A percentile compares a stretch with the other conserved stretches of the same genome.
Conservation (phyloP, 2,888 invertebrate species). For the Myathropa florea region DNA sequence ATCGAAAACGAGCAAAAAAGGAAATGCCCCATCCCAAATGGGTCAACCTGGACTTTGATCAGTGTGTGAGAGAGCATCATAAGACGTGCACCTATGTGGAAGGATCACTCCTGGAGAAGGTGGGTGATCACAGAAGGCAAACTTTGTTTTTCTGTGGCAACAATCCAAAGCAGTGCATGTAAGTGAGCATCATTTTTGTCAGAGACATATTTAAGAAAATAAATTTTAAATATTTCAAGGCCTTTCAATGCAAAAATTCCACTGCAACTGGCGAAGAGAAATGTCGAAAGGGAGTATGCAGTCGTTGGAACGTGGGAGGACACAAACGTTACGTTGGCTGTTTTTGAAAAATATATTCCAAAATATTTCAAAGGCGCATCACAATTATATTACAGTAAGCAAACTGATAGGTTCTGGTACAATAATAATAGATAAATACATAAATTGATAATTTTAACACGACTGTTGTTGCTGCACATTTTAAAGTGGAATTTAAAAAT, state of each 20-base stretch:
- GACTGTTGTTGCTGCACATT: no score
- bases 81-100: slow-evolving; percentile 90
- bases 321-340: slow-evolving; percentile 89
- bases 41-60: slow-evolving; percentile 94
- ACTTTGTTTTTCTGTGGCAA: slow-evolving; percentile 95
- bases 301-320: slow-evolving; percentile 93
- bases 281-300: slow-evolving; percentile 90
- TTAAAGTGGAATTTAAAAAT: no score
- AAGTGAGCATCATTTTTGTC: slow-evolving; percentile 77
- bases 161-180: slow-evolving; percentile 89
- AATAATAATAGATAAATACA: no score
- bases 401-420: not conserved
- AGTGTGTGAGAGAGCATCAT: slow-evolving; percentile 90
- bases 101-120: slow-evolving; percentile 90
- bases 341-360: slow-evolving; percentile 91
- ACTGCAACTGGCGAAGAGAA: slow-evolving; percentile 89
- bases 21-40: slow-evolving; percentile 89
- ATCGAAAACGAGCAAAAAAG: slow-evolving; percentile 84
- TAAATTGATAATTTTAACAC: no score
- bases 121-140: slow-evolving; percentile 92
- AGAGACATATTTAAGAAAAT: not conserved
- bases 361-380: slow-evolving; percentile 90
- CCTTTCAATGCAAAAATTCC: slow-evolving; percentile 92
- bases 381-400: slow-evolving; percentile 84
- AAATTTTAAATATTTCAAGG: slow-evolving; percentile 81